phyloP scores from a whole-genome alignment of 2,888 invertebrate genomes.

The Drosophila ochracea region DNA sequence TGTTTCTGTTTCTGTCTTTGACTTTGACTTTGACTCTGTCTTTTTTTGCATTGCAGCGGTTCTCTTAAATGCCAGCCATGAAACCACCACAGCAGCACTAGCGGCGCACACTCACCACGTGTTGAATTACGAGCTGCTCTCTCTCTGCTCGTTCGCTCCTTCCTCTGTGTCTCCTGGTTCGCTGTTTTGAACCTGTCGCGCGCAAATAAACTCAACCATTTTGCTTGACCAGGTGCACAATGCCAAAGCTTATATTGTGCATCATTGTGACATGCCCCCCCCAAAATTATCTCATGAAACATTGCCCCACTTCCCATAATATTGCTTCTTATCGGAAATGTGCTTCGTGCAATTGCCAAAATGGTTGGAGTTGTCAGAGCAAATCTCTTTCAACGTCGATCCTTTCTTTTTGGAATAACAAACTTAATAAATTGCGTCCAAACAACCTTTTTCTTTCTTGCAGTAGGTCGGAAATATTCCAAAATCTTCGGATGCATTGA shows the following conservation, averaged over 20 bases:
- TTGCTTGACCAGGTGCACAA: slow-evolving; percentile 26
- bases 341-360: slow-evolving; percentile 12
- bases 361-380: background rate
- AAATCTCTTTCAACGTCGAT: background rate
- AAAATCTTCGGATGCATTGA: background rate
- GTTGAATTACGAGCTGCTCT: slow-evolving; percentile 14
- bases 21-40: background rate
- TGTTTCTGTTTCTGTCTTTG: background rate
- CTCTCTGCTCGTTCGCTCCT: background rate
- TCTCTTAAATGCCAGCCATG: slow-evolving; percentile 18
- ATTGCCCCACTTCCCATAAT: background rate
- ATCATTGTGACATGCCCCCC: background rate
- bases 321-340: slow-evolving; percentile 11
- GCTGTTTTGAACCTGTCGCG: slow-evolving; percentile 17
- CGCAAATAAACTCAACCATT: slow-evolving; percentile 23
- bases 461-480: background rate
- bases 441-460: background rate
- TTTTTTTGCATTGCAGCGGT: slow-evolving; percentile 6
- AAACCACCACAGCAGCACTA: background rate
- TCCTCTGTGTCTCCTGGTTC: background rate
- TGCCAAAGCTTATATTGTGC: background rate
- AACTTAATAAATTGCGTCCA: background rate
- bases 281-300: background rate
- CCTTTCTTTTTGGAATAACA: background rate
- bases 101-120: slow-evolving; percentile 37